Evolutionary conservation across 2,797 vertebrate genomes (phyloP).

Genomic region (Strix occidentalis): DNA sequence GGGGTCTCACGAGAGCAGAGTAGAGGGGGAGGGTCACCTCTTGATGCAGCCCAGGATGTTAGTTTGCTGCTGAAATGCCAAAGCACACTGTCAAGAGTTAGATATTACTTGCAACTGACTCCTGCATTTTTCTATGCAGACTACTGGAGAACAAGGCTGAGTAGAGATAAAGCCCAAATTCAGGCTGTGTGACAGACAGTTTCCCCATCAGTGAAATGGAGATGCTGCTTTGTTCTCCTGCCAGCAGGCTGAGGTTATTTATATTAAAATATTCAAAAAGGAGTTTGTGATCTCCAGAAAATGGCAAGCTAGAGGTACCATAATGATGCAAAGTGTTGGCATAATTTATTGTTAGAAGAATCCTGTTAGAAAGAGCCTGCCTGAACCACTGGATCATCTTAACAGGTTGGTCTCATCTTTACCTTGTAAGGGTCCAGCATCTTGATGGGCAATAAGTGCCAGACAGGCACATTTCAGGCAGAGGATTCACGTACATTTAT

Average conservation of each 20-base stretch:
- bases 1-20: not conserved
- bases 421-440: not conserved
- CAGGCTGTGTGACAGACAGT: accelerated
- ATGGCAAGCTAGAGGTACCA: not conserved
- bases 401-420: not conserved
- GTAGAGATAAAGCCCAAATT: not conserved
- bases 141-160: not conserved
- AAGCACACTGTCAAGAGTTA: not conserved
- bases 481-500: not conserved
- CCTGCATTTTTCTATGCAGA: not conserved
- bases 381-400: not conserved
- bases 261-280: not conserved
- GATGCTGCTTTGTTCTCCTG: not conserved
- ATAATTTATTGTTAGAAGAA: not conserved
- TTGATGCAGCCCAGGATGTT: not conserved
- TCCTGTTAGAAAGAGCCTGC: not conserved
- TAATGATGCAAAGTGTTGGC: not conserved
- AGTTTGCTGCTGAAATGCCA: not conserved
- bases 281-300: not conserved
- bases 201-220: not conserved
- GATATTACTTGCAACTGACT: not conserved
- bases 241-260: not conserved
- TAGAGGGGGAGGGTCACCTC: not conserved
- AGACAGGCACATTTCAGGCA: not conserved
- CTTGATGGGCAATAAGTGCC: not conserved